These are phyloP conservation scores for Hoplodrina ambigua DNA, from an alignment of 2,888 invertebrate genomes.

Conservation along the genomic window DNA sequence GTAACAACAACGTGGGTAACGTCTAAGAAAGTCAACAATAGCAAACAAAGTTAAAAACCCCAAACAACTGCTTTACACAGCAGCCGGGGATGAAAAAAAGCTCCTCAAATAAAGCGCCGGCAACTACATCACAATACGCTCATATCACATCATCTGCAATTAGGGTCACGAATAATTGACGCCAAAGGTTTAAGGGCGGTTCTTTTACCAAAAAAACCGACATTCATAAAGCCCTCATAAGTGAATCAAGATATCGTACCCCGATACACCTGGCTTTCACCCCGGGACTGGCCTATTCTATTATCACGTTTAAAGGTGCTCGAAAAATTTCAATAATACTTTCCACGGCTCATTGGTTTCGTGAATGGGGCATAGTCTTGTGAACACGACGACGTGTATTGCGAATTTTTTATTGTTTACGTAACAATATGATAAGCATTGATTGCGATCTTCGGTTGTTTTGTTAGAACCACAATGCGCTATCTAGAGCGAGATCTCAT, in stretches of 20 bases:
- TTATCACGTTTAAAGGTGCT: slow-evolving; percentile 77
- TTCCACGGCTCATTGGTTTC: slow-evolving; percentile 82
- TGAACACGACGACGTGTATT: slow-evolving; percentile 71
- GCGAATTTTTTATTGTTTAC: slow-evolving; percentile 74
- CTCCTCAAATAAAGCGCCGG: slow-evolving; percentile 82
- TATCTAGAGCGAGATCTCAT: slow-evolving; percentile 53
- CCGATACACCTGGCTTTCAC: slow-evolving; percentile 88
- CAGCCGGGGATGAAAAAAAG: slow-evolving; percentile 71
- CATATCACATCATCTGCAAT: slow-evolving; percentile 89
- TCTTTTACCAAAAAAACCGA: slow-evolving; percentile 80
- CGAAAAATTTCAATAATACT: slow-evolving; percentile 82
- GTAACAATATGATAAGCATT: slow-evolving; percentile 62
- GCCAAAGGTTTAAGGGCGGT: slow-evolving; percentile 86
- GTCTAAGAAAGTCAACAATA: slow-evolving; percentile 76
- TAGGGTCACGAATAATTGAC: slow-evolving; percentile 89
- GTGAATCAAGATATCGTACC: slow-evolving; percentile 88
- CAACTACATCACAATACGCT: slow-evolving; percentile 82
- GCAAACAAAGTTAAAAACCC: slow-evolving; percentile 74
- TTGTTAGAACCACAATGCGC: slow-evolving; percentile 33
- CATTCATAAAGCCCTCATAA: slow-evolving; percentile 86
- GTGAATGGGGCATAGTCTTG: slow-evolving; percentile 71
- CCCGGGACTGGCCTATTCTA: slow-evolving; percentile 74
- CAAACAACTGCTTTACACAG: slow-evolving; percentile 75
- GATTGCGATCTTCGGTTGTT: slow-evolving; percentile 68
- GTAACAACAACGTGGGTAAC: slow-evolving; percentile 62